Conservation (phyloP, 2,797 vertebrate genomes). For the Argya squamiceps region DNA sequence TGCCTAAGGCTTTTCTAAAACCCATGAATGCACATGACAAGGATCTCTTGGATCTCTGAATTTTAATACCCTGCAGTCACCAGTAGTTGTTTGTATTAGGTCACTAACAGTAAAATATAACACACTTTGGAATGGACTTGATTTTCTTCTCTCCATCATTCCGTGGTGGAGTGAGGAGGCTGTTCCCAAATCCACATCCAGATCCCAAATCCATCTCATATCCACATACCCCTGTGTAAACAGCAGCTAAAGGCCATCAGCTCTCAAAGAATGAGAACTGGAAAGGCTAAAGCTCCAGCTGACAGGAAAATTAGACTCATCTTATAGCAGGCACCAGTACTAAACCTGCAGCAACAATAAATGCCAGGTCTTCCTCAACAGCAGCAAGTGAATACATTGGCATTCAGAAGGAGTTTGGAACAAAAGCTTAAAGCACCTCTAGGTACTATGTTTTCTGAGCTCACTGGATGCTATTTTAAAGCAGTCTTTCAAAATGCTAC, state of each 20-base stretch:
- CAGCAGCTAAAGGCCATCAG: not conserved
- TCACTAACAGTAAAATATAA: not conserved
- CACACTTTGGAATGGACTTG: not conserved
- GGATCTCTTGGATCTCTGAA: not conserved
- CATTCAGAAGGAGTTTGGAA: not conserved
- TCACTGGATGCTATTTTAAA: not conserved
- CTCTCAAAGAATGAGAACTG: not conserved
- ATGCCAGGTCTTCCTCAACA: not conserved
- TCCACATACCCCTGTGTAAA: fast-evolving
- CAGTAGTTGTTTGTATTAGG: not conserved
- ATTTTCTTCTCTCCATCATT: not conserved
- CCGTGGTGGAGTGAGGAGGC: not conserved
- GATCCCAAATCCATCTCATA: not conserved
- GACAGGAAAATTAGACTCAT: not conserved
- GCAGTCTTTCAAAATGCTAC: not conserved
- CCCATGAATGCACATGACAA: not conserved
- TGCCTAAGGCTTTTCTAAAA: not conserved
- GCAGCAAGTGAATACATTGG: not conserved
- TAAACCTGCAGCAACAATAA: not conserved
- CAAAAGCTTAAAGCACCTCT: not conserved
- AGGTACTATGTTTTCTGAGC: not conserved
- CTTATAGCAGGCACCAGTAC: not conserved
- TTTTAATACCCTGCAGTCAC: not conserved
- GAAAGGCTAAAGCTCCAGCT: not conserved
- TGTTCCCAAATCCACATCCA: not conserved